Percentiles rank a stretch among this genome's conserved stretches.
Evolutionary conservation across 1,140 invertebrate species (phyloP).

Genomic region (Neelides sp.): DNA sequence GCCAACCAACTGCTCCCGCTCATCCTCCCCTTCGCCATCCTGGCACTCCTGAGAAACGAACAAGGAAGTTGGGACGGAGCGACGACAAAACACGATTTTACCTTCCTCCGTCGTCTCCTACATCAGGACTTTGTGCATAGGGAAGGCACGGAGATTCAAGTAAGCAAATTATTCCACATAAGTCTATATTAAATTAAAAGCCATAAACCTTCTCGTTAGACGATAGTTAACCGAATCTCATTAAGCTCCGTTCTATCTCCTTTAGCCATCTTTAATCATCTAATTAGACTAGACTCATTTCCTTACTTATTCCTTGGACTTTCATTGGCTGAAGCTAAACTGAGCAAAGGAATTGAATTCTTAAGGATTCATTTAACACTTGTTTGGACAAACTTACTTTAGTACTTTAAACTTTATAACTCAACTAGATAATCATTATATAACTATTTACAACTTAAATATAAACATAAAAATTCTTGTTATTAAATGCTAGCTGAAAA

Average conservation of each 20-base stretch:
- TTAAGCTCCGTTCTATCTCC: too few species aligned
- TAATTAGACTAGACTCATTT: too few species aligned
- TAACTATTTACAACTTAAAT: too few species aligned
- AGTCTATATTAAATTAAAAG: neutral
- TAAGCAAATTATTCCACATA: neutral
- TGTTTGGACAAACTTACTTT: too few species aligned
- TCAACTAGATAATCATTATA: too few species aligned
- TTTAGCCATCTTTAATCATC: too few species aligned
- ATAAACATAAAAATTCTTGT: neutral
- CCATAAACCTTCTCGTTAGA: neutral
- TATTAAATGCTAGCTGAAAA: neutral
- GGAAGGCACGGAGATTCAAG: neutral
- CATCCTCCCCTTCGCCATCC: conserved; percentile 21
- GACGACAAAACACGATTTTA: neutral
- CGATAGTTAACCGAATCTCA: too few species aligned
- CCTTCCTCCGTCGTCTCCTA: neutral
- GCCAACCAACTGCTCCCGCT: conserved; percentile 25
- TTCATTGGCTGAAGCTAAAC: too few species aligned
- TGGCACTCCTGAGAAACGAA: conserved; percentile 7
- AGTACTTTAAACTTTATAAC: too few species aligned
- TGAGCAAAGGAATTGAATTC: too few species aligned
- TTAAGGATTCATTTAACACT: too few species aligned
- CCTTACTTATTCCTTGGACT: too few species aligned
- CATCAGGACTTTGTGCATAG: neutral
- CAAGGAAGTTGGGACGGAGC: neutral